phyloP scores from a whole-genome alignment of 2,113 vertebrate genomes.

The Pollimyrus isidori region DNA sequence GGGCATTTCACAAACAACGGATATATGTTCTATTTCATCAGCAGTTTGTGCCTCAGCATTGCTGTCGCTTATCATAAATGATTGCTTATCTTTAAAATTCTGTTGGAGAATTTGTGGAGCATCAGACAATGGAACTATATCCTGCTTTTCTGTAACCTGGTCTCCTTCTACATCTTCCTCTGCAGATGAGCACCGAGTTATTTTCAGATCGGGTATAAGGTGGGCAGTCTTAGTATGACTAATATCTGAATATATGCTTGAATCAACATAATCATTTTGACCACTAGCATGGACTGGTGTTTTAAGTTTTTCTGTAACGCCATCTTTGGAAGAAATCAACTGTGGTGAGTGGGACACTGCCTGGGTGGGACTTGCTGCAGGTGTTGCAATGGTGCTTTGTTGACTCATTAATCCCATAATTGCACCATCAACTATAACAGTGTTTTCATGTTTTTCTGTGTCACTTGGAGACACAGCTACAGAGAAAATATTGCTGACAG shows the following conservation, averaged over 20 bases:
- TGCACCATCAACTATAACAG: constrained; percentile 59
- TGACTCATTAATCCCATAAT: constrained; percentile 70
- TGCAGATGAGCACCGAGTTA: constrained; percentile 91
- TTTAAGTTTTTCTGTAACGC: constrained; percentile 48
- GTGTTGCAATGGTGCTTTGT: constrained; percentile 64
- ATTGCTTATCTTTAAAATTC: constrained; percentile 43
- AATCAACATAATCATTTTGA: constrained; percentile 27
- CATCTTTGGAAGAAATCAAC: constrained; percentile 31
- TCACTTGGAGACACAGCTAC: constrained; percentile 72
- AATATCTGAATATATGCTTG: constrained; percentile 52
- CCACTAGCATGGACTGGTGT: constrained; percentile 35
- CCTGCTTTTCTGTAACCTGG: constrained; percentile 74
- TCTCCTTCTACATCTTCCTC: constrained; percentile 78
- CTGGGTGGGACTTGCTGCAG: constrained; percentile 61
- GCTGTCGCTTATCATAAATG: constrained; percentile 10
- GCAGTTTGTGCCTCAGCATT: background rate
- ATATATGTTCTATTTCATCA: constrained; percentile 34
- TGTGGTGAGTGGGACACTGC: constrained; percentile 48
- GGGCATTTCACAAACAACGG: constrained; percentile 25
- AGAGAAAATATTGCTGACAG: constrained; percentile 70
- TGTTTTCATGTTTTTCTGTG: constrained; percentile 56
- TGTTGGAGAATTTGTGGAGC: constrained; percentile 25
- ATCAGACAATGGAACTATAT: constrained; percentile 52
- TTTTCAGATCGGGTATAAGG: constrained; percentile 94
- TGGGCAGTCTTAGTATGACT: constrained; percentile 66